These are phyloP conservation scores for Dendroctonus ponderosae DNA, from an alignment of 1,140 invertebrate species.

Conservation along the genomic window DNA sequence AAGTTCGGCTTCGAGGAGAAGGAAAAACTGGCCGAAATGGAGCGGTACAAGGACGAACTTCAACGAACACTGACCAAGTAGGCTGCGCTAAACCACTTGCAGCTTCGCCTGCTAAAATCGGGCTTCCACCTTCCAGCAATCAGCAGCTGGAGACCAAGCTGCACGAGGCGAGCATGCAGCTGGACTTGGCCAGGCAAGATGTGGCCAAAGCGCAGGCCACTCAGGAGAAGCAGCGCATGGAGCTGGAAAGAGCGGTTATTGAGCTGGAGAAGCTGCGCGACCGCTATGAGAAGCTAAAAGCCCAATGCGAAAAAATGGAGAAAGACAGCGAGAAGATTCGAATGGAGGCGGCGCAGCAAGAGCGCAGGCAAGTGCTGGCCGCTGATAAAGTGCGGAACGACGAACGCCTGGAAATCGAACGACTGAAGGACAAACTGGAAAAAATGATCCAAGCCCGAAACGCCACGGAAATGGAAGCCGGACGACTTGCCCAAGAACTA, in stretches of 20 bases:
- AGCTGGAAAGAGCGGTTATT: slow-evolving; percentile 76
- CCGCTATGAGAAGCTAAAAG: slow-evolving; percentile 76
- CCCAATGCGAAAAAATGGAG: slow-evolving; percentile 65
- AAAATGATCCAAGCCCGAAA: slow-evolving; percentile 77
- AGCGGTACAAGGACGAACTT: slow-evolving; percentile 70
- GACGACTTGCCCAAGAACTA: slow-evolving; percentile 79
- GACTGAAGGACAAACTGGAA: slow-evolving; percentile 80
- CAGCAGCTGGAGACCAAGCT: slow-evolving; percentile 73
- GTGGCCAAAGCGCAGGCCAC: slow-evolving; percentile 67
- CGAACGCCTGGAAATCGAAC: slow-evolving; percentile 72
- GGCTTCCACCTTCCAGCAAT: slow-evolving; percentile 45
- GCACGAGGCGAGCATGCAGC: slow-evolving; percentile 75
- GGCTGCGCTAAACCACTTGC: background rate
- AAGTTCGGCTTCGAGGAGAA: slow-evolving; percentile 89
- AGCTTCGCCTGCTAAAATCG: background rate
- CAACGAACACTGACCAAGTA: slow-evolving; percentile 61
- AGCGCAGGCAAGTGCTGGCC: slow-evolving; percentile 61
- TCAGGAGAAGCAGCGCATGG: slow-evolving; percentile 74
- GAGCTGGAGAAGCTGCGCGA: slow-evolving; percentile 84
- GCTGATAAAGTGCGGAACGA: slow-evolving; percentile 62
- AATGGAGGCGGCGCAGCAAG: slow-evolving; percentile 61
- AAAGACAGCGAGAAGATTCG: slow-evolving; percentile 73
- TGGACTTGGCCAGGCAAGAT: slow-evolving; percentile 76
- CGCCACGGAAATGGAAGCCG: slow-evolving; percentile 80
- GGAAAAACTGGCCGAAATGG: slow-evolving; percentile 62